Evolutionary conservation across 2,888 invertebrate genomes (phyloP), one percentile per base, ranked within the genome.

Genomic region (Exocentrus adspersus): DNA sequence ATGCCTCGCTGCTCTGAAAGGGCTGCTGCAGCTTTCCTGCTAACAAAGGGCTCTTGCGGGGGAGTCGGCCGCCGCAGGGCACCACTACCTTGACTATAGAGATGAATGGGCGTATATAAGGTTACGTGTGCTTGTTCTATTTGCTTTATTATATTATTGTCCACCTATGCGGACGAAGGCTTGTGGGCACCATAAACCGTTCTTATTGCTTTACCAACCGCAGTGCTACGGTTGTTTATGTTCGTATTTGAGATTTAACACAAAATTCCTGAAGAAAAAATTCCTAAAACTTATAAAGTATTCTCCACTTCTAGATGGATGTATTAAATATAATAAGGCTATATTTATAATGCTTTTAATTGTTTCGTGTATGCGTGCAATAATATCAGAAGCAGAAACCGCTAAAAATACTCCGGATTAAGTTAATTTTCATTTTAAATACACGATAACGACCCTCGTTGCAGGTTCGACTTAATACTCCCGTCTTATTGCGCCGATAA

Each of bases 11-110:
- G 37, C 4, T 64, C 54, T 57, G 50, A 61, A 67, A 69, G 60
- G 64, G 62, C 51, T 59, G 69, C 62, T 65, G 60, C 62, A 42
- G 67, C 57, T 58, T 64, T 65, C 14, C 53, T 65, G 62, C 61
- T 59, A 60, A 60, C 60, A 69, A 69, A 66, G 59, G 60, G 12
- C 19, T 28, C 9, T 54, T 60, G 62, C 64, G 72, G 68, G 72
- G 70, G 72, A 66, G 70, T 64, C 53, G 45, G 54, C 51, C 51
- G 43, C 53, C 37, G 54, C 51, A 46, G 43, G 41, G 53, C 53
- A 43, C 19, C 53, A 21, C 46, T 61, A 61, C 64, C 62, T 48
- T 37, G 20, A 32, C 45, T 45, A n/a, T n/a, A 52, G 46, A 32
- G 46, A 21, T 54, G 52, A 61, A 54, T 61, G 43, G 21, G 21